Conservation (phyloP, 37 sponge, comb jelly and placozoan species). For the Cliona cf. orientalis region DNA sequence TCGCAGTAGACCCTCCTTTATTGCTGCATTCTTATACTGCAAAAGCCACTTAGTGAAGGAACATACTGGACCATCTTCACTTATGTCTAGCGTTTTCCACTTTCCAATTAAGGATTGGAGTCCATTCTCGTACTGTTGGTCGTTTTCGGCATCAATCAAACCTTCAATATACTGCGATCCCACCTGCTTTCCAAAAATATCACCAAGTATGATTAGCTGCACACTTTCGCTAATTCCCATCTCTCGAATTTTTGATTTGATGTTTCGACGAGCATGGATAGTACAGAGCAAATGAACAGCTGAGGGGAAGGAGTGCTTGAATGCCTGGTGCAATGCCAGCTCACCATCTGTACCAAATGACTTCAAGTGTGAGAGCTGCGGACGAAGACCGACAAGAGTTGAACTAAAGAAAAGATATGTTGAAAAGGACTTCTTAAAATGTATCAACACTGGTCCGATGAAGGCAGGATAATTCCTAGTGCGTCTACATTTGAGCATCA, state of each 20-base stretch:
- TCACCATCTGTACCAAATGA: too few relatives aligned
- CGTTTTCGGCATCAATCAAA: constrained; percentile 3
- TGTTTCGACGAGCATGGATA: neutral
- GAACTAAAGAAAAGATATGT: too few relatives aligned
- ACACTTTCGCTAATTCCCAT: neutral
- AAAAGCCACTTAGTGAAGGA: constrained; percentile 4
- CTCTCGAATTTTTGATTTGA: neutral
- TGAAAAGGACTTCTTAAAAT: too few relatives aligned
- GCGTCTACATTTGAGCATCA: too few relatives aligned
- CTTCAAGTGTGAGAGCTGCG: too few relatives aligned
- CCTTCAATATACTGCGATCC: constrained; percentile 14
- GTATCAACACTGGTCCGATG: too few relatives aligned
- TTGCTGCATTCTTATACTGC: constrained; percentile 4
- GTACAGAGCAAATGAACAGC: constrained; percentile 9
- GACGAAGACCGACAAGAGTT: too few relatives aligned
- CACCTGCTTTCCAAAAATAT: constrained; percentile 16
- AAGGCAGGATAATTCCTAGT: too few relatives aligned
- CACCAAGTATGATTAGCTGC: neutral
- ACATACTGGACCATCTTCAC: neutral
- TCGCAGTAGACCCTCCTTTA: constrained; percentile 1
- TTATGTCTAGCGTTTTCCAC: neutral
- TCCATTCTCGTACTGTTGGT: constrained; percentile 16
- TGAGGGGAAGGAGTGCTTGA: neutral
- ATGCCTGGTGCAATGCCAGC: constrained; percentile 8
- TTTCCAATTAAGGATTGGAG: neutral